These are phyloP conservation scores for Oreocharis arfaki DNA, from an alignment of 2,113 vertebrate genomes.

Conservation along the genomic window DNA sequence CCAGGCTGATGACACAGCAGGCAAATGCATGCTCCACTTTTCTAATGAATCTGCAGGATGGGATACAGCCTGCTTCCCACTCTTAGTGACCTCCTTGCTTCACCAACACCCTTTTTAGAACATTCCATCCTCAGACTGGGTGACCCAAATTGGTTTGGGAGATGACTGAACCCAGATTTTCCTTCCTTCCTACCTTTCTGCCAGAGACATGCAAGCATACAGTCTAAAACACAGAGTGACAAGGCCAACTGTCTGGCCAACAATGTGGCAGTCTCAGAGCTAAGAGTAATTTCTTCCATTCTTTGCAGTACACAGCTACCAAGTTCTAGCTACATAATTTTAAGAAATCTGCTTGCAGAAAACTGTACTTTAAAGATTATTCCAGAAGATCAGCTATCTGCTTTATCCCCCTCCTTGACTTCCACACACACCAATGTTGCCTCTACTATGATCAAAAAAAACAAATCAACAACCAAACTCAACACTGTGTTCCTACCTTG, in stretches of 20 bases:
- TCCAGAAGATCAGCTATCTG: not conserved
- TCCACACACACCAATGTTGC: not conserved
- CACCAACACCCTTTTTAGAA: not conserved
- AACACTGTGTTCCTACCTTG: slow-evolving; percentile 71
- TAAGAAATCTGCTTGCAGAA: not conserved
- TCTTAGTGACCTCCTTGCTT: not conserved
- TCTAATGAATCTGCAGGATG: not conserved
- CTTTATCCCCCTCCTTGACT: not conserved
- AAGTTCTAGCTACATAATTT: not conserved
- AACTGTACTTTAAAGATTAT: not conserved
- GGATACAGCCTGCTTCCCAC: not conserved
- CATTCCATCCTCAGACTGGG: not conserved
- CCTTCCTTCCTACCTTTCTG: not conserved
- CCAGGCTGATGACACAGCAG: not conserved
- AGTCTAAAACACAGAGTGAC: not conserved
- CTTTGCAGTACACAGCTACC: not conserved
- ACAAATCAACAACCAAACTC: not conserved
- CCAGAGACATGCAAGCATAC: not conserved
- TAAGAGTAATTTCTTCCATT: not conserved
- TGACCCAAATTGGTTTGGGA: not conserved
- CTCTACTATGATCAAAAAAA: not conserved
- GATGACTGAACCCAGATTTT: not conserved
- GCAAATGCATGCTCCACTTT: not conserved
- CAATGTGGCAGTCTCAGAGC: not conserved
- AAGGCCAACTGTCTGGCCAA: not conserved